Conservation (phyloP, 2,888 invertebrate species). For the Deilephila elpenor region DNA sequence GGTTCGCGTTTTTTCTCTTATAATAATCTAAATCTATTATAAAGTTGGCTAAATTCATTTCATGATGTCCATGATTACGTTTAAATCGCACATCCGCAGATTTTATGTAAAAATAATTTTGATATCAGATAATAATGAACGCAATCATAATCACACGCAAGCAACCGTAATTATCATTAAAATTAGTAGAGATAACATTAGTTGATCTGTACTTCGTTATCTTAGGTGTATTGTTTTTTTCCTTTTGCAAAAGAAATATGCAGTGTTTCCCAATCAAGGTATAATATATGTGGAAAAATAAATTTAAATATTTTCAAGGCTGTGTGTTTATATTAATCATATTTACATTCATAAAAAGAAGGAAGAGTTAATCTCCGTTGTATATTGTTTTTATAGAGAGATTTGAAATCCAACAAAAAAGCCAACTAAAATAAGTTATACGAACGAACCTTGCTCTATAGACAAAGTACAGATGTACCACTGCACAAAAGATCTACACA, state of each 20-base stretch:
- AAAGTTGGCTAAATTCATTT: not conserved
- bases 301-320: no score
- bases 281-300: no score
- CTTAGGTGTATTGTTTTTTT: conserved; percentile 4
- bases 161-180: conserved; percentile 24
- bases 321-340: no score
- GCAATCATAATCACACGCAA: conserved; percentile 1
- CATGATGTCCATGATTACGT: not conserved
- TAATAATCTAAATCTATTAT: not conserved
- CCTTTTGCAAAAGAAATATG: not conserved
- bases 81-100: not conserved
- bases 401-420: no score
- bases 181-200: conserved; percentile 2
- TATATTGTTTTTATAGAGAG: no score
- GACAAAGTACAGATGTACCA: no score
- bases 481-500: no score
- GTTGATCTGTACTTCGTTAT: not conserved
- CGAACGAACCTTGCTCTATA: no score
- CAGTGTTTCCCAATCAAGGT: not conserved
- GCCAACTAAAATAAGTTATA: no score
- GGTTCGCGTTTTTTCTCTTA: not conserved
- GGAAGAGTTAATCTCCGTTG: no score
- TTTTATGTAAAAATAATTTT: not conserved
- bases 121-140: conserved; percentile 17
- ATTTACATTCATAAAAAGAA: no score